Evolutionary conservation across 2,888 invertebrate species (phyloP).

Genomic region (Barypeithes pellucidus): DNA sequence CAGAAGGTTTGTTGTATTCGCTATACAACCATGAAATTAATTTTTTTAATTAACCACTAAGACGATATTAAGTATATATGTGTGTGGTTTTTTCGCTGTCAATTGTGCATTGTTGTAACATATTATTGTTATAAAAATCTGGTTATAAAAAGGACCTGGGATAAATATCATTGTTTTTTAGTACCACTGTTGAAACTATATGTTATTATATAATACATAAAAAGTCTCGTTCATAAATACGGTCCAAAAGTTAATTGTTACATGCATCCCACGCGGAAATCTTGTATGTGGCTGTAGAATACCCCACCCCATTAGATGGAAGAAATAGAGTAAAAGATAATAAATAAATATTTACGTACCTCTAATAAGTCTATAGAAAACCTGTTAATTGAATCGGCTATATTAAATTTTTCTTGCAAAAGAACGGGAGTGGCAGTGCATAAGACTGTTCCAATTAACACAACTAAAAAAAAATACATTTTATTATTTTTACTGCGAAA

Average conservation of each 20-base stretch:
- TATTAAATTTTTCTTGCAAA: slow-evolving; percentile 52
- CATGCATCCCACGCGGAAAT: no score
- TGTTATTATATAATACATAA: no score
- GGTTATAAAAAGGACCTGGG: background rate
- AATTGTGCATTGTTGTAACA: background rate
- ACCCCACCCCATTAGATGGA: no score
- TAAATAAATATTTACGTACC: slow-evolving; percentile 57
- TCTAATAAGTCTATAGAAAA: slow-evolving; percentile 63
- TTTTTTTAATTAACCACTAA: slow-evolving; percentile 2
- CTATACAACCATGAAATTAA: background rate
- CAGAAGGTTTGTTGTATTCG: background rate
- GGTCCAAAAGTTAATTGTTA: no score
- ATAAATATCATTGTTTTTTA: no score
- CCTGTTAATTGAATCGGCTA: slow-evolving; percentile 62
- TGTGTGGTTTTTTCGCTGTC: slow-evolving; percentile 1
- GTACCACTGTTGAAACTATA: no score
- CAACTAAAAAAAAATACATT: slow-evolving; percentile 17
- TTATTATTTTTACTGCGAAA: no score
- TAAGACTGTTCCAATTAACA: slow-evolving; percentile 27
- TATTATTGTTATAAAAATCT: background rate
- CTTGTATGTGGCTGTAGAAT: no score
- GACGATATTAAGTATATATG: background rate
- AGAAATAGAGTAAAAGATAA: no score
- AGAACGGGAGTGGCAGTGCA: slow-evolving; percentile 19
- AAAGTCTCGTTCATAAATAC: no score